phyloP scores from a whole-genome alignment of 2,888 invertebrate species.

The Mechanitis mazaeus region DNA sequence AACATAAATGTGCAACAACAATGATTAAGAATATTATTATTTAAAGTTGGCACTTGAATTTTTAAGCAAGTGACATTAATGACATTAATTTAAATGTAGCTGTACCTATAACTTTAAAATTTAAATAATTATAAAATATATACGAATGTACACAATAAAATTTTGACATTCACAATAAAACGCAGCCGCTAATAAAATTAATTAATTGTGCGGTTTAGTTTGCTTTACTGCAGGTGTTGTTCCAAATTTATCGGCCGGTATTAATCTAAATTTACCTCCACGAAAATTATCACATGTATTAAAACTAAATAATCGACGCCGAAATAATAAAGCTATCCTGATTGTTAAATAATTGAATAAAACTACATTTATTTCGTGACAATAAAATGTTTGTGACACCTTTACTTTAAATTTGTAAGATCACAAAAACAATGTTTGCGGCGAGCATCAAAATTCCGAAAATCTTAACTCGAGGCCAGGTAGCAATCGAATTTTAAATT shows the following conservation, averaged over 20 bases:
- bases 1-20: conserved; percentile 34
- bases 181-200: conserved; percentile 8
- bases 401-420: conserved; percentile 37
- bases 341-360: too few species aligned
- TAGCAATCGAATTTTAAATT: conserved; percentile 67
- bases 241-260: conserved; percentile 4
- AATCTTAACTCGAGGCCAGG: conserved; percentile 70
- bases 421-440: conserved; percentile 74
- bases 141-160: neutral
- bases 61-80: too few species aligned
- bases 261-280: conserved; percentile 8
- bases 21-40: too few species aligned
- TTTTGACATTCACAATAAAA: conserved; percentile 7
- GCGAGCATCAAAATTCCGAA: conserved; percentile 68
- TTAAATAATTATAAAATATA: neutral
- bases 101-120: too few species aligned
- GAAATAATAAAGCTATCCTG: neutral
- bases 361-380: too few species aligned
- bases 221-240: conserved; percentile 4
- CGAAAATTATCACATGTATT: conserved; percentile 1
- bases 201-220: conserved; percentile 5
- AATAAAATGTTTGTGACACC: conserved; percentile 20
- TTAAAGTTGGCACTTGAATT: too few species aligned
- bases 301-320: neutral
- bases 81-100: too few species aligned